Percentiles rank a stretch among this genome's conserved stretches.
phyloP scores from a whole-genome alignment of 2,113 vertebrate genomes.

The Spheniscus mendiculus region DNA sequence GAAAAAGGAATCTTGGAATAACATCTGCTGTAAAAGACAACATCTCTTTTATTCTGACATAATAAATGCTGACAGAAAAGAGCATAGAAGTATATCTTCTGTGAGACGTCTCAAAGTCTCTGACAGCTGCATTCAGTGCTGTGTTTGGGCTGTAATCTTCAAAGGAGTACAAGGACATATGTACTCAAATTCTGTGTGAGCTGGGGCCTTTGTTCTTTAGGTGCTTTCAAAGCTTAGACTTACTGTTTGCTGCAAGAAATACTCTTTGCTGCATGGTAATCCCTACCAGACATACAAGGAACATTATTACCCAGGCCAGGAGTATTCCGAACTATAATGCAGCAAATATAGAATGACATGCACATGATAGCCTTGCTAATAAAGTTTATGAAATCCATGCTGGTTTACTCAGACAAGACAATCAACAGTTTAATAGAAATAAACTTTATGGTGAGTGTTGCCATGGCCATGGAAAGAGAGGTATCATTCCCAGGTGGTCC shows the following conservation, averaged over 20 bases:
- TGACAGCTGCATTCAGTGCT: background rate
- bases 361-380: rapidly evolving
- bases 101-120: background rate
- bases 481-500: background rate
- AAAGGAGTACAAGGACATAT: background rate
- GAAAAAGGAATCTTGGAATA: background rate
- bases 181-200: background rate
- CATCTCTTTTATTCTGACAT: background rate
- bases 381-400: background rate
- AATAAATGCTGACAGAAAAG: background rate
- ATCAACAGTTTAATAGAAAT: background rate
- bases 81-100: background rate
- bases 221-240: background rate
- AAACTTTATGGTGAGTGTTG: background rate
- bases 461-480: background rate
- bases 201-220: background rate
- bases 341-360: background rate
- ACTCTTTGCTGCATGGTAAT: background rate
- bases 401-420: background rate
- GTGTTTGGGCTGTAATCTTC: background rate
- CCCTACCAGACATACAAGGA: background rate
- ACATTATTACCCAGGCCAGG: background rate
- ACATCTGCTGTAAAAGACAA: background rate
- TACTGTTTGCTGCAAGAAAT: background rate
- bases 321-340: background rate